These are phyloP conservation scores for Acleris cristana DNA, from an alignment of 2,888 invertebrate genomes.

Conservation along the genomic window DNA sequence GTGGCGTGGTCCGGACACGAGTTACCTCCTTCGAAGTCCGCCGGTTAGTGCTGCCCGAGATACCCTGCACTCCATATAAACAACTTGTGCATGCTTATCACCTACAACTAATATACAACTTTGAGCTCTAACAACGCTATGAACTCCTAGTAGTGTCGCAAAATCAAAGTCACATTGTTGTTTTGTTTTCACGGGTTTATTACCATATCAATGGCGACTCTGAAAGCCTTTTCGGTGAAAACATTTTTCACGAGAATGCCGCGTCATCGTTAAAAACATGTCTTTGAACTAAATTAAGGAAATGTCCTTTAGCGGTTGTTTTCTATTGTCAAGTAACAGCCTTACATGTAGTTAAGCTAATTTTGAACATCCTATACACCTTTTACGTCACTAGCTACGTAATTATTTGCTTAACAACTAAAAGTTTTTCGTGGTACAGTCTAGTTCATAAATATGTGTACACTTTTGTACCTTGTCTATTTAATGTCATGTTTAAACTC, in stretches of 20 bases:
- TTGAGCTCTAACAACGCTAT: constrained; percentile 5
- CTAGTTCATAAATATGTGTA: no score
- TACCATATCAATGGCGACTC: constrained; percentile 26
- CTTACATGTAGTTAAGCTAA: no score
- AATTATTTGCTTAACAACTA: no score
- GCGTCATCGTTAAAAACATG: constrained; percentile 24
- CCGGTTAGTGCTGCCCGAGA: constrained; percentile 17
- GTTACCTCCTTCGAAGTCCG: constrained; percentile 10
- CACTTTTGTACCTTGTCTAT: no score
- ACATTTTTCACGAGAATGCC: constrained; percentile 20
- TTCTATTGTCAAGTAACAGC: not conserved
- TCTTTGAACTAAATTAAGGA: constrained; percentile 27
- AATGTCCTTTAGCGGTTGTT: constrained; percentile 8
- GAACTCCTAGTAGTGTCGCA: not conserved
- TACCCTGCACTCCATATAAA: constrained; percentile 29
- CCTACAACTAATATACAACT: constrained; percentile 10
- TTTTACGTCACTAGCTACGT: no score
- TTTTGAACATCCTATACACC: no score
- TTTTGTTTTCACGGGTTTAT: constrained; percentile 17
- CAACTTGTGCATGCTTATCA: constrained; percentile 30
- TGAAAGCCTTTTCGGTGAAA: constrained; percentile 22
- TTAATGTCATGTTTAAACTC: no score
- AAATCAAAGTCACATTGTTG: not conserved
- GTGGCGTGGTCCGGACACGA: constrained; percentile 9
- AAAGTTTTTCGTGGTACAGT: no score